Evolutionary conservation across 2,113 vertebrate genomes (phyloP), one percentile per base, ranked within the genome.

Genomic region (Caracal caracal): DNA sequence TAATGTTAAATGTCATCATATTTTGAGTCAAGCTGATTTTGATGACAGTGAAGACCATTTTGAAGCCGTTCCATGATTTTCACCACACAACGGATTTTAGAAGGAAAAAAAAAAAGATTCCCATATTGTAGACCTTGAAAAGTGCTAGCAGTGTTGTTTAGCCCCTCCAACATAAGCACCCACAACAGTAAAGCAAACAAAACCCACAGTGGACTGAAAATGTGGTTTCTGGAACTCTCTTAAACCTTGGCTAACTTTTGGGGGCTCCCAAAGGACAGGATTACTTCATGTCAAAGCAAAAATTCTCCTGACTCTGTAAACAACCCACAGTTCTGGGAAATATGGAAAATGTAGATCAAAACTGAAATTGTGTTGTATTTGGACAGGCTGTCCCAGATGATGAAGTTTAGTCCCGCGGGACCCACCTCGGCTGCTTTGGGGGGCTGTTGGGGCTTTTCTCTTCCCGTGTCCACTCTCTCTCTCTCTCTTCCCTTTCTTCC

Each of bases 231-330:
- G 97, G 96, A 94, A 96, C 68, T 71, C n/a, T 94, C 75, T 95
- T 35, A 43, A 91, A 80, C 95, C 73, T 96, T 91, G 87, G 95
- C 89, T 91, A 88, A 86, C 92, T 95, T 61, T 63, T 8, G 89
- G 95, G 89, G 93, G 47, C 90, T 97, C 97, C 96, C 97, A 76
- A n/a, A 96, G 97, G 96, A 95, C 96, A 87, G 53, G 43, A 94
- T 97, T 93, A 91, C 96, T 97, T 96, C 93, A 95, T 78, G 93
- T 81, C 93, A 89, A 88, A 95, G 97, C 95, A 96, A 51, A 96
- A 97, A 59, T 76, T 53, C 89, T 97, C 95, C 96, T 87, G 96
- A 97, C 82, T 96, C 83, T 89, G 88, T 95, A 95, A 97, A 96
- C 93, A 93, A 88, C 22, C 89, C 89, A 30, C 1, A 6, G 92